Base-by-base conservation (phyloP, 1,140 invertebrate genomes). In the Archivesica marissinica region DNA sequence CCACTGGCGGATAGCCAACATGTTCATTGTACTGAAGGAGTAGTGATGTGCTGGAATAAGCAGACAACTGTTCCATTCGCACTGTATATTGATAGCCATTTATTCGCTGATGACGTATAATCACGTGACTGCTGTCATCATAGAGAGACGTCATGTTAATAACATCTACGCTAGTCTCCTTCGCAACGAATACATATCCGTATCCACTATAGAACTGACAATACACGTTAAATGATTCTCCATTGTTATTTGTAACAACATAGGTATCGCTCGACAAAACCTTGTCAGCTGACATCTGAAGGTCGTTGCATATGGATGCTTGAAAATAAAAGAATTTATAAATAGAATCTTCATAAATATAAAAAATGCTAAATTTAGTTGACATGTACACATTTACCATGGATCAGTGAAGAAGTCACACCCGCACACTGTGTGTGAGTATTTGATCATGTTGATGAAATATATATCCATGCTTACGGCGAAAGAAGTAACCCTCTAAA, bases 161-260 rank as follows among this genome's bases (percentile, higher is more conserved):
- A 9, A 70, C 44, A 30, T 38, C 28, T 2, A 28, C 44, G n/a
- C 30, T 15, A 11, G 44, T 81, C 11, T 44, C 39, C 13, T n/a
- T 33, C 9, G 61, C 50, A 52, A 81, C 17, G 59, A 85, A 76
- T 44, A 52, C 25, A 35, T 85, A 72, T 59, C 47, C 70, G 50
- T 70, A 33, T 74, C 61, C 61, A 23, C n/a, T 38, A 20, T 61
- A 28, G 39, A 66, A 77, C 20, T 75, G 44, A 38, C 83, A 85
- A 47, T 68, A 75, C 20, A 85, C 56, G 28, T 28, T 23, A 28
- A 75, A 50, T n/a, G 9, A 25, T 50, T 47, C 28, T 25, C 79
- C 79, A 23, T 38, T 41, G 30, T 20, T 59, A 30, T 52, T 56
- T 11, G 66, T 47, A 4, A 68, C 33, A 39, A 28, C 54, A 25